Evolutionary conservation across 2,113 vertebrate species (phyloP), one percentile per base, ranked within the genome.

Genomic region (Rhinolophus ferrumequinum): DNA sequence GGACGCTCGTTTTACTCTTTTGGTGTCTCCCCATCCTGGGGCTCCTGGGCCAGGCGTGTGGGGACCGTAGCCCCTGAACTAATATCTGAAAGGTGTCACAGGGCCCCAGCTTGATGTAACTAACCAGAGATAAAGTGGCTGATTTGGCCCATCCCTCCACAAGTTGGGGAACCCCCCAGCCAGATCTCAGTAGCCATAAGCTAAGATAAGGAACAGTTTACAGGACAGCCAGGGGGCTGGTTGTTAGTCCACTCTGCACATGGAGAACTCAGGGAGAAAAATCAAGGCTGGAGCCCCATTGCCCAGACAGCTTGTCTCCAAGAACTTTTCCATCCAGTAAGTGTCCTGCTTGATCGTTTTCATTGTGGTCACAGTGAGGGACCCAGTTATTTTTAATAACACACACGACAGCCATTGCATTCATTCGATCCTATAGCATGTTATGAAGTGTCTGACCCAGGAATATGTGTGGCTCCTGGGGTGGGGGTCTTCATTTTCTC

Each of bases 371-470:
- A 26, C 97, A 93, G 90, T 97, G 96, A 97, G 72, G 94, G 93
- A 73, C 50, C 69, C 84, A 97, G 54, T 94, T 97, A 96, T 98
- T 97, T 98, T 96, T 97, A 89, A 47, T 89, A 98, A 93, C 95
- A 95, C 93, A 88, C 5, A 2, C 95, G 47, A 44, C 16, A 94
- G 97, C 97, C 97, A 97, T 94, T 94, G 70, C 47, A 83, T 98
- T 98, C 70, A 88, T 96, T 98, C 95, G 44, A 66, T 96, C 95
- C 97, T 97, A 47, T 28, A 95, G 44, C 89, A 35, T 98, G 98
- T 98, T 98, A 98, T 97, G 97, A 98, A 96, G 97, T 97, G 97
- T 97, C 91, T 98, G 97, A 97, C 96, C 97, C 97, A 97, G 98
- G 95, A 97, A 97, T 98, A 96, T 90, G 94, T 97, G 94, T 97